Evolutionary conservation across 2,888 invertebrate species (phyloP), one percentile per base, ranked within the genome.

Genomic region (Bombyx huttoni): DNA sequence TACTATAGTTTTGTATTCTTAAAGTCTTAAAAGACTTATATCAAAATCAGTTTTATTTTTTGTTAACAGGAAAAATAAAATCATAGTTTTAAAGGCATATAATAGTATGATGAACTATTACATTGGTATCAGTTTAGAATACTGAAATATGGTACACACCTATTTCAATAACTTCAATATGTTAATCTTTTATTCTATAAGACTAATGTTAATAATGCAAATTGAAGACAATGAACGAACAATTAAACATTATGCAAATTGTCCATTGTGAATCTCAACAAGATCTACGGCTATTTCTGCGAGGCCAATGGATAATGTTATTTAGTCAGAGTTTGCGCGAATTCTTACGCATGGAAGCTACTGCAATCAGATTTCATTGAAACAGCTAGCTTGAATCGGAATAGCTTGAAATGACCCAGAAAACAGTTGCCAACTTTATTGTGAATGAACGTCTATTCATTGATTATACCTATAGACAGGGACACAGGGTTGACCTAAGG

Each of bases 401-500:
- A 68, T 70, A 75, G 75, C 75, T 78, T 63, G 72, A 73, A 70
- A 77, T 81, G 84, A 85, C 84, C 84, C 79, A 82, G 81, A 81
- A 75, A 78, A 67, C 64, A 73, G 73, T 66, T 73, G 71, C 73
- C 75, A 76, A 80, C 77, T 69, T 76, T 79, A 84, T 85, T 76
- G 82, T 88, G 87, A 88, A 88, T 88, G 87, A 87, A 86, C 75
- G 70, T 62, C 65, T 58, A 72, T 70, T 81, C 87, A 87, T 86
- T 87, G 87, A 87, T 83, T 85, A 79, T 79, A 80, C 58, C 69
- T 73, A 73, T 75, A 78, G 73, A 73, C 66, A 67, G 72, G 24
- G 65, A 68, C 72, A 73, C 69, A 68, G 74, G 64, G 63, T 62
- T 77, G 75, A 78, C 68, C 63, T 67, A 78, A 77, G 86, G 87